phyloP scores from a whole-genome alignment of 1,140 invertebrate species.

The Apis laboriosa region DNA sequence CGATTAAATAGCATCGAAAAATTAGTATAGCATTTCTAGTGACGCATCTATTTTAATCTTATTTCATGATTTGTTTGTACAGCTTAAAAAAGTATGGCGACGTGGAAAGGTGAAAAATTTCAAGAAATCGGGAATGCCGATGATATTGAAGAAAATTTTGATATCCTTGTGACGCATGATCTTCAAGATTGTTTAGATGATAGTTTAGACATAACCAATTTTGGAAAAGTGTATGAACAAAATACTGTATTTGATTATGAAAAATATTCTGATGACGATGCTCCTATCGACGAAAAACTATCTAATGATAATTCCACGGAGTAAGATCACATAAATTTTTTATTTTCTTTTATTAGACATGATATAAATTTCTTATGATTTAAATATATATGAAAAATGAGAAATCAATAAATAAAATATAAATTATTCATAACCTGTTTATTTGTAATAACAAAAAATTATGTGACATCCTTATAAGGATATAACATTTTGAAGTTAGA shows the following conservation, averaged over 20 bases:
- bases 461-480: constrained; percentile 74
- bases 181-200: constrained; percentile 83
- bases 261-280: constrained; percentile 74
- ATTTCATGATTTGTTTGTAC: constrained; percentile 59
- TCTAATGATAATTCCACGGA: constrained; percentile 73
- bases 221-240: constrained; percentile 81
- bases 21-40: not conserved
- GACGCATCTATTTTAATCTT: constrained; percentile 29
- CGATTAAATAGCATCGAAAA: not conserved
- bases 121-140: constrained; percentile 66
- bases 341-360: not conserved
- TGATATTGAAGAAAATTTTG: constrained; percentile 71
- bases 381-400: not conserved
- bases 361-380: not conserved
- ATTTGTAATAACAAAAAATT: constrained; percentile 19
- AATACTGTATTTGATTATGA: constrained; percentile 74
- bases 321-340: constrained; percentile 62
- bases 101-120: constrained; percentile 76
- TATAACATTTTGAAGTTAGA: constrained; percentile 73
- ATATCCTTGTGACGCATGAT: constrained; percentile 81
- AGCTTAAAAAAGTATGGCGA: constrained; percentile 78
- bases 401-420: not conserved
- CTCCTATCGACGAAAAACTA: constrained; percentile 71
- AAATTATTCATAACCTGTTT: constrained; percentile 28
- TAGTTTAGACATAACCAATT: constrained; percentile 81